Evolutionary conservation across 2,113 vertebrate genomes (phyloP), one percentile per base, ranked within the genome.

Genomic region (Hypomesus transpacificus): DNA sequence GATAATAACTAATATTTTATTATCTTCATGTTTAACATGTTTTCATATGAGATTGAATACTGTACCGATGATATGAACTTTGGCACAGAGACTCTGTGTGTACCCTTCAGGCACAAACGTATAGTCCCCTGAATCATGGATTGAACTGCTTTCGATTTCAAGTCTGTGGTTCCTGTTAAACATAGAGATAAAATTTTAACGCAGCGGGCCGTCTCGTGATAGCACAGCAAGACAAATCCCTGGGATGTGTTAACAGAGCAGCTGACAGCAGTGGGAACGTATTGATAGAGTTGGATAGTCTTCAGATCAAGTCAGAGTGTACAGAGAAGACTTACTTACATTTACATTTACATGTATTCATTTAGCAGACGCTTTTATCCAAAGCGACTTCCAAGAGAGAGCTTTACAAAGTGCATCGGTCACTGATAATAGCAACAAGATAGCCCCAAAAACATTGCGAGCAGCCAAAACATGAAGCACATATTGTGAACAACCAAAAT

Each of bases 101-200:
- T 99, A 99, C 21, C 94, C 94, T 69, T 99, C 97, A 21, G 95
- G 97, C 70, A 96, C 87, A 84, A 99, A 99, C 39, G 94, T 94
- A 74, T 99, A 99, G 69, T 98, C 96, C 58, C 94, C 97, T 66
- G 95, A 92, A 75, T 99, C 97, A 16, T 97, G 95, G 76, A 94
- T 86, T 24, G 92, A 87, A 80, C 91, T 73, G 5, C 82, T 84
- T 20, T 84, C 90, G 81, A 97, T 91, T 70, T 96, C 91, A 82
- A 99, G 87, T 69, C 93, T 92, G 84, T 98, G 97, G 84, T 92
- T 90, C 88, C 97, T 99, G 82, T 53, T 62, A 79, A 84, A 78
- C 39, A 46, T 28, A 1, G 76, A 74, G 39, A 70, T 13, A 0
- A 52, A n/a, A 70, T 67, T 7, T 21, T n/a, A 61, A 61, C 7